Evolutionary conservation across 2,113 vertebrate species (phyloP).

Genomic region (Grammomys surdaster): DNA sequence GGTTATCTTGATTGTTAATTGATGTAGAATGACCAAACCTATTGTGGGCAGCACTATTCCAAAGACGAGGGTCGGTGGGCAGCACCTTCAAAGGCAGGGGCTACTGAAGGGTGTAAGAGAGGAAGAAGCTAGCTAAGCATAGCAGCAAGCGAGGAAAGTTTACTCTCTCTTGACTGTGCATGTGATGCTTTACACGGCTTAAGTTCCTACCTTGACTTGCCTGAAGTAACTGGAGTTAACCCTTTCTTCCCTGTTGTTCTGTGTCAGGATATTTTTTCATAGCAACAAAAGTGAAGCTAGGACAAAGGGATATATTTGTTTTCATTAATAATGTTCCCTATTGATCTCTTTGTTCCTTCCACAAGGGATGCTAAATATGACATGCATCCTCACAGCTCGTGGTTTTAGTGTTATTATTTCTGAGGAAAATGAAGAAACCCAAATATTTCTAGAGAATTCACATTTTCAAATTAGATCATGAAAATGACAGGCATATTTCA

Average conservation of each 20-base stretch:
- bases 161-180: not conserved
- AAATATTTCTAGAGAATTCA: constrained; percentile 21
- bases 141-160: not conserved
- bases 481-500: constrained; percentile 20
- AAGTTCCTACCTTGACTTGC: not conserved
- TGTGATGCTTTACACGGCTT: not conserved
- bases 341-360: constrained; percentile 46
- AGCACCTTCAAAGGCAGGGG: not conserved
- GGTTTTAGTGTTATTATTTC: constrained; percentile 49
- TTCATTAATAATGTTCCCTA: constrained; percentile 7
- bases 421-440: constrained; percentile 38
- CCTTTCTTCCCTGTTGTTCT: not conserved
- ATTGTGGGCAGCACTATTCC: not conserved
- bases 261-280: not conserved
- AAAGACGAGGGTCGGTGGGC: not conserved
- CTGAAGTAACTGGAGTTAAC: not conserved
- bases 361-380: not conserved
- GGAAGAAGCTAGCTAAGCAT: not conserved
- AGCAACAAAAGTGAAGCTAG: not conserved
- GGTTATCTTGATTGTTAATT: not conserved
- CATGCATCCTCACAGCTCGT: constrained; percentile 5
- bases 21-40: not conserved
- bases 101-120: not conserved
- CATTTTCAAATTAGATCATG: constrained; percentile 48
- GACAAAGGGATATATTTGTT: not conserved